These are phyloP conservation scores for Atta cephalotes DNA, from an alignment of 1,140 invertebrate species.

Conservation along the genomic window DNA sequence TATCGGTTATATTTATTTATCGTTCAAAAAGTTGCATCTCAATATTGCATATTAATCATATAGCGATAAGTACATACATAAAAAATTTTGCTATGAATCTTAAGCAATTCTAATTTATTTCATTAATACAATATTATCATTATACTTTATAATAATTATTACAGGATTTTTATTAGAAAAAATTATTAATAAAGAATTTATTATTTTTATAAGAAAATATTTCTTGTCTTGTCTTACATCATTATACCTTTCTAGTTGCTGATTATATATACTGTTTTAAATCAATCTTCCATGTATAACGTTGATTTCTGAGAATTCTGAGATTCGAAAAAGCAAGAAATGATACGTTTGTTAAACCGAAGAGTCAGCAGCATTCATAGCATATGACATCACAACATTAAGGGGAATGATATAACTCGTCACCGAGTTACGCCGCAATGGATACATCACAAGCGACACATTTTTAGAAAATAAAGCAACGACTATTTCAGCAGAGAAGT, in stretches of 20 bases:
- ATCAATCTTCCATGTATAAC: background rate
- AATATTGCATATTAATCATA: too few species aligned
- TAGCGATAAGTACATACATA: background rate
- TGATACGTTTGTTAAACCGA: slow-evolving; percentile 7
- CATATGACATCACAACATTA: slow-evolving; percentile 48
- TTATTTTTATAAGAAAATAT: background rate
- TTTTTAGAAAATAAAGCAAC: slow-evolving; percentile 33
- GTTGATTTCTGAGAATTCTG: background rate
- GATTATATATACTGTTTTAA: background rate
- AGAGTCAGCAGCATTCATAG: slow-evolving; percentile 41
- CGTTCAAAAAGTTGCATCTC: background rate
- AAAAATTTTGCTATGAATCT: background rate
- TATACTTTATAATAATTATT: background rate
- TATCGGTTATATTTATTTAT: background rate
- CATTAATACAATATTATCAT: background rate
- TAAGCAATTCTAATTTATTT: background rate
- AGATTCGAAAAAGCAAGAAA: background rate
- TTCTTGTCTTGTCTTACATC: background rate
- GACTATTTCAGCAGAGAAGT: slow-evolving; percentile 2
- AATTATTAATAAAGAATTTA: background rate
- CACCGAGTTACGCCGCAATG: slow-evolving; percentile 23
- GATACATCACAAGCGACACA: slow-evolving; percentile 6
- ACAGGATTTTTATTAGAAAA: background rate
- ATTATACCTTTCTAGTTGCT: background rate
- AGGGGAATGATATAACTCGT: slow-evolving; percentile 46